Conservation (phyloP, 1,140 invertebrate species). For the Heliothis virescens region DNA sequence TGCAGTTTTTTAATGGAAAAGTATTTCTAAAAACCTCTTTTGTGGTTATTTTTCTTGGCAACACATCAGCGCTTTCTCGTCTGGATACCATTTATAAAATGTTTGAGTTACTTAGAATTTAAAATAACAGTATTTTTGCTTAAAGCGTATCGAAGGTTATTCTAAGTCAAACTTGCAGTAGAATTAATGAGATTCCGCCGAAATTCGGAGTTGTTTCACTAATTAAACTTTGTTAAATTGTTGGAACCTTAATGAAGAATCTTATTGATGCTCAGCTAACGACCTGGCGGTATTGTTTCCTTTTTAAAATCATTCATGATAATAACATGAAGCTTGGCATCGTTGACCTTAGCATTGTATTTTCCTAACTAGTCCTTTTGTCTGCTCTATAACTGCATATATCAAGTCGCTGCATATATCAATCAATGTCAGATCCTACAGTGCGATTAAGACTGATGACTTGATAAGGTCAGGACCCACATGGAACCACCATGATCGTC, state of each 20-base stretch:
- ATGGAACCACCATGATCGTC: not conserved
- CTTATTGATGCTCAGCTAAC: conserved; percentile 1
- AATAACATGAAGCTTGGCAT: no score
- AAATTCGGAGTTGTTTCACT: not conserved
- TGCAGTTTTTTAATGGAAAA: not conserved
- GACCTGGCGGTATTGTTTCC: not conserved
- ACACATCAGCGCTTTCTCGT: not conserved
- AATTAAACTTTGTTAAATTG: conserved; percentile 25
- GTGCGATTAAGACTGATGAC: conserved; percentile 30
- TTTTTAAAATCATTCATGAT: not conserved
- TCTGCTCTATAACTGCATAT: not conserved
- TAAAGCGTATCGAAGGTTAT: not conserved
- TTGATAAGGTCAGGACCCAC: conserved; percentile 22
- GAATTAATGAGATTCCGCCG: not conserved
- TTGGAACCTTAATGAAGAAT: conserved; percentile 6
- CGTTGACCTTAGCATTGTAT: no score
- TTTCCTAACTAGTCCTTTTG: no score
- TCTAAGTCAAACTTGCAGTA: not conserved
- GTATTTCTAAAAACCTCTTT: not conserved
- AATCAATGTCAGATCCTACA: conserved; percentile 6
- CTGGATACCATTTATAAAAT: not conserved
- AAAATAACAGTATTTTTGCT: conserved; percentile 6
- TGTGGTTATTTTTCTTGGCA: conserved; percentile 22
- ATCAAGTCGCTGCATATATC: not conserved
- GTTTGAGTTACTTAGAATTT: not conserved